phyloP scores from a whole-genome alignment of 2,113 vertebrate genomes.

The Ciconia maguari region DNA sequence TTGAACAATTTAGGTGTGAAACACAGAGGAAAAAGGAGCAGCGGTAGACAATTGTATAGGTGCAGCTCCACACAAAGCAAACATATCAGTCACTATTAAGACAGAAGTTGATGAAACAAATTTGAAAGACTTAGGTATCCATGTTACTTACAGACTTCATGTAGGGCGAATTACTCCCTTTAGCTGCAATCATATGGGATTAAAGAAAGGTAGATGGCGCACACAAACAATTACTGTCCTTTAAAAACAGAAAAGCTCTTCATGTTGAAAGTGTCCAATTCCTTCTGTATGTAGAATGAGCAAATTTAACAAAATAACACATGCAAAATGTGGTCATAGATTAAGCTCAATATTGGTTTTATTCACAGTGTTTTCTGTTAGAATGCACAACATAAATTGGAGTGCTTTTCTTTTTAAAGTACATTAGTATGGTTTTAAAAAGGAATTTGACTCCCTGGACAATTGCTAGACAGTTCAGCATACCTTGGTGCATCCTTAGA shows the following conservation, averaged over 20 bases:
- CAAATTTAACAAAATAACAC: not conserved
- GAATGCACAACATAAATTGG: not conserved
- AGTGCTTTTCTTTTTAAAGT: not conserved
- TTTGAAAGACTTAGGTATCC: constrained; percentile 16
- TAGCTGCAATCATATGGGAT: not conserved
- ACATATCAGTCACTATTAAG: constrained; percentile 36
- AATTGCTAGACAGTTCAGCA: not conserved
- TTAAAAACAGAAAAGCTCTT: not conserved
- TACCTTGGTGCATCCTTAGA: not conserved
- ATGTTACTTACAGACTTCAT: not conserved
- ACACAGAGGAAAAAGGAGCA: constrained; percentile 6
- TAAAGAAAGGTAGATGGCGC: not conserved
- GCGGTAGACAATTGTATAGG: not conserved
- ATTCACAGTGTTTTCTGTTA: not conserved
- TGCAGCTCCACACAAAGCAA: constrained; percentile 13
- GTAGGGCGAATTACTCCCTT: not conserved
- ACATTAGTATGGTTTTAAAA: not conserved
- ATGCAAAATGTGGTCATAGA: not conserved
- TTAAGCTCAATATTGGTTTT: not conserved
- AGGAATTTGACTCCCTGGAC: not conserved
- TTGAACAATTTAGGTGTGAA: constrained; percentile 20
- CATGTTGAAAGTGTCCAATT: not conserved
- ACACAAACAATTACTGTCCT: not conserved
- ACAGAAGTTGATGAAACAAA: constrained; percentile 12
- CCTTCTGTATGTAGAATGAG: not conserved